A percentile compares a stretch with the other conserved stretches of the same genome.
phyloP scores from a whole-genome alignment of 1,140 invertebrate genomes.

The Pseudoatta argentina region DNA sequence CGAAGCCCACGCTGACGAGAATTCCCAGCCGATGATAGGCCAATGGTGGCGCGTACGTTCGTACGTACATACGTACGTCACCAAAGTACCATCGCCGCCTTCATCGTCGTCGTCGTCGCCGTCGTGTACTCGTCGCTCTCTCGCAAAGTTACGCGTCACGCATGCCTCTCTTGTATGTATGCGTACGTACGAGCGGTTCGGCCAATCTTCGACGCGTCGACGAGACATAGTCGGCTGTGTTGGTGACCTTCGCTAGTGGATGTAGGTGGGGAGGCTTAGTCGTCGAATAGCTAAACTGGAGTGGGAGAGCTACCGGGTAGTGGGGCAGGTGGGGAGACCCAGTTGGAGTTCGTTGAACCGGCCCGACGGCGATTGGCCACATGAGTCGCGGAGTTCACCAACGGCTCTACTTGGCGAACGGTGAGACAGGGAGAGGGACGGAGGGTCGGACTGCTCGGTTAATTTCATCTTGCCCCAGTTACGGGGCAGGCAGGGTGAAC shows the following conservation, averaged over 20 bases:
- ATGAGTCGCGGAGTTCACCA: constrained; percentile 74
- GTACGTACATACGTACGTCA: constrained; percentile 38
- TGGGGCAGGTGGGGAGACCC: constrained; percentile 77
- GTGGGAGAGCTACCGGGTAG: constrained; percentile 49
- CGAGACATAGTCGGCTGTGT: constrained; percentile 62
- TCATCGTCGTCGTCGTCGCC: background rate
- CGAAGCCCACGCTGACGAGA: constrained; percentile 62
- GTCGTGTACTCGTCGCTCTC: background rate
- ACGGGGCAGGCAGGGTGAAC: constrained; percentile 86
- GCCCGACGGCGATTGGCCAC: constrained; percentile 79
- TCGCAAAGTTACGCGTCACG: constrained; percentile 37
- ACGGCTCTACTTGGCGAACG: constrained; percentile 71
- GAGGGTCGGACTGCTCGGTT: constrained; percentile 82
- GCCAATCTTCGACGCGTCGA: constrained; percentile 36
- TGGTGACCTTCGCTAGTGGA: constrained; percentile 80
- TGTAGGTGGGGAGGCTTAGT: constrained; percentile 72
- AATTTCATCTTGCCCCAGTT: constrained; percentile 87
- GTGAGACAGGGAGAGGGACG: constrained; percentile 59
- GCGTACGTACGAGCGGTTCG: constrained; percentile 27
- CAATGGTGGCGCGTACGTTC: constrained; percentile 24
- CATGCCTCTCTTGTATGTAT: background rate
- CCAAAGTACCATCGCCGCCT: background rate
- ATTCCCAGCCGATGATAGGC: constrained; percentile 71
- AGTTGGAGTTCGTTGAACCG: constrained; percentile 86
- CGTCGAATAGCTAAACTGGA: constrained; percentile 68